Base-by-base conservation (phyloP, 2,113 vertebrate species). In the Megaceryle torquata region DNA sequence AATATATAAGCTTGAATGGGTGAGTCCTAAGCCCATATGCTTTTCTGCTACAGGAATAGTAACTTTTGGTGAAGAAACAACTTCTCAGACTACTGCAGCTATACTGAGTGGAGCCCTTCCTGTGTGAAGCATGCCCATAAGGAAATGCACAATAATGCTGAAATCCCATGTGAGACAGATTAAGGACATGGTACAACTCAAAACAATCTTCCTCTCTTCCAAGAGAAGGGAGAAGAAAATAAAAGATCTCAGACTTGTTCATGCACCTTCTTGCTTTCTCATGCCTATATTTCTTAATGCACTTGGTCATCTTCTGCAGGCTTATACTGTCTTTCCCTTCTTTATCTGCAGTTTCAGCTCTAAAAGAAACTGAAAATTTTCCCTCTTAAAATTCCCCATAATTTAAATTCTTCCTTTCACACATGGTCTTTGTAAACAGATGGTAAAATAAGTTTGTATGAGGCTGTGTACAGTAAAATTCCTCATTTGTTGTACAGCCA, bases 131-230 rank as follows among this genome's bases (percentile, higher is more conserved):
- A 9, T 25, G 21, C 20, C n/a, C 16, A n/a, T 60, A 44, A 60
- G 31, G 43, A 91, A 69, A 78, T 8, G 13, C 44, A 39, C 22
- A 35, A 24, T 50, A 41, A 68, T 2, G 0, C 50, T 77, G 56
- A 88, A 93, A 83, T 46, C 18, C 44, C 10, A 0, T 6, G 71
- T 72, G 67, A 70, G 67, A 60, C 5, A 26, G 31, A n/a, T 35
- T 0, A 0, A 93, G 78, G 63, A 59, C 57, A 80, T 0, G 0
- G 63, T 6, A 33, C 19, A 51, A 63, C 12, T 69, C 28, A 72
- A 59, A 86, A 16, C 6, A 7, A 33, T 60, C 51, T 67, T 69
- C 26, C 11, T 63, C 21, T 28, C 15, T 68, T 46, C 2, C 2
- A 63, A 65, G 13, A 84, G 46, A 78, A 78, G 5, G 16, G 17